Evolutionary conservation across 2,113 vertebrate genomes (phyloP).

Genomic region (Cryptotis parvus): DNA sequence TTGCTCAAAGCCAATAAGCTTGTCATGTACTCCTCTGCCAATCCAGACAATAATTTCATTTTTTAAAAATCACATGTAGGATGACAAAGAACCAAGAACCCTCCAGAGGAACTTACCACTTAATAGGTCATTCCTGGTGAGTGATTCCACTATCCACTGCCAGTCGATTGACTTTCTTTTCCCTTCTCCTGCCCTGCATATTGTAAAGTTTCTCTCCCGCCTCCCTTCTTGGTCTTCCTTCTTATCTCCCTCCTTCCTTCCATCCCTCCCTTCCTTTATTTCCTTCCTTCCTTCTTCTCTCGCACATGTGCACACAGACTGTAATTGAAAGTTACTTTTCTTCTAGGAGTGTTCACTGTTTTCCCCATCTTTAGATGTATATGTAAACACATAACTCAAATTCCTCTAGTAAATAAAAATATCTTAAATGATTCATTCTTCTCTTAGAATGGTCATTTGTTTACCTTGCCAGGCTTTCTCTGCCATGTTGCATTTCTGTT

Average conservation of each 20-base stretch:
- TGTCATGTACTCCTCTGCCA: not conserved
- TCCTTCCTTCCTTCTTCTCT: not conserved
- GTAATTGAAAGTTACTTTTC: not conserved
- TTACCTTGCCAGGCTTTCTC: slow-evolving; percentile 5
- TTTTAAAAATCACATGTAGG: not conserved
- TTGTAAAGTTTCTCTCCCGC: not conserved
- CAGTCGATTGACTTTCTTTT: not conserved
- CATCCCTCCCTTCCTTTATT: not conserved
- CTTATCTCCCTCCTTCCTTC: not conserved
- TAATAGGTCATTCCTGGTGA: not conserved
- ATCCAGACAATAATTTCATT: not conserved
- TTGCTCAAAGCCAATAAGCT: slow-evolving; percentile 15
- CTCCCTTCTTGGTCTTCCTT: not conserved
- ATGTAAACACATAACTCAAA: not conserved
- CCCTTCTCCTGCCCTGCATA: not conserved
- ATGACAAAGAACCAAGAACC: not conserved
- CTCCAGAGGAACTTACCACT: not conserved
- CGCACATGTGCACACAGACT: not conserved
- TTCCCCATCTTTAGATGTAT: not conserved
- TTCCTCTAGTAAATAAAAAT: slow-evolving; percentile 5
- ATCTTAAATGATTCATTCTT: not conserved
- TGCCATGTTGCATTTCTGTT: slow-evolving; percentile 4
- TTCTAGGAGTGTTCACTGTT: slow-evolving; percentile 19
- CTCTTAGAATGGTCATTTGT: not conserved
- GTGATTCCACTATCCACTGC: not conserved